phyloP scores from a whole-genome alignment of 2,888 invertebrate genomes.

The Orthosia incerta region DNA sequence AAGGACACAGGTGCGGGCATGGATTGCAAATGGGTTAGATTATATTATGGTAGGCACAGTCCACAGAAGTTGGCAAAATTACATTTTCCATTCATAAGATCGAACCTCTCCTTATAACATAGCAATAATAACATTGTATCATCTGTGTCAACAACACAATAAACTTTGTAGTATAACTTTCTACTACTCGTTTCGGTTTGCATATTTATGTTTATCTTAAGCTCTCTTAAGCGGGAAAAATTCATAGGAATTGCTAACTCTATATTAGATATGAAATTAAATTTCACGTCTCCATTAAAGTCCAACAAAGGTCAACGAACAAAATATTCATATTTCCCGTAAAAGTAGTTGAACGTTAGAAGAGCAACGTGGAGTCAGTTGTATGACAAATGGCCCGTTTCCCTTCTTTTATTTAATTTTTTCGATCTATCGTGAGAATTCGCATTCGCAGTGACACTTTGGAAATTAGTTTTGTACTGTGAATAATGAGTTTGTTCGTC shows the following conservation, averaged over 20 bases:
- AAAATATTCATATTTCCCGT: slow-evolving; percentile 6
- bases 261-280: not conserved
- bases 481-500: slow-evolving; percentile 72
- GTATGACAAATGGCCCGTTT: slow-evolving; percentile 67
- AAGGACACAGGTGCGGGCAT: slow-evolving; percentile 26
- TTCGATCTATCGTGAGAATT: slow-evolving; percentile 67
- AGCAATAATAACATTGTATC: slow-evolving; percentile 8
- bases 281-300: slow-evolving; percentile 6
- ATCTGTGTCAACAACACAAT: slow-evolving; percentile 29
- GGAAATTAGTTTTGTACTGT: slow-evolving; percentile 78
- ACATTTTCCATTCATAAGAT: slow-evolving; percentile 32
- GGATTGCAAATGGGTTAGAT: slow-evolving; percentile 28
- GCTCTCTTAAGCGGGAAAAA: slow-evolving; percentile 11
- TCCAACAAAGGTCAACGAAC: slow-evolving; percentile 1
- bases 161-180: slow-evolving; percentile 24
- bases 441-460: slow-evolving; percentile 75
- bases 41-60: slow-evolving; percentile 19
- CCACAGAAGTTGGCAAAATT: slow-evolving; percentile 33
- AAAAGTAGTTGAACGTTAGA: slow-evolving; percentile 6
- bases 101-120: slow-evolving; percentile 2
- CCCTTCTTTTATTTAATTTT: slow-evolving; percentile 66
- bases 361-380: slow-evolving; percentile 25
- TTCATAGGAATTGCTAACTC: slow-evolving; percentile 12
- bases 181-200: slow-evolving; percentile 1
- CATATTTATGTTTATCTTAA: slow-evolving; percentile 39